Conservation (phyloP, 2,888 invertebrate species). For the Acrocyrtus sp. region DNA sequence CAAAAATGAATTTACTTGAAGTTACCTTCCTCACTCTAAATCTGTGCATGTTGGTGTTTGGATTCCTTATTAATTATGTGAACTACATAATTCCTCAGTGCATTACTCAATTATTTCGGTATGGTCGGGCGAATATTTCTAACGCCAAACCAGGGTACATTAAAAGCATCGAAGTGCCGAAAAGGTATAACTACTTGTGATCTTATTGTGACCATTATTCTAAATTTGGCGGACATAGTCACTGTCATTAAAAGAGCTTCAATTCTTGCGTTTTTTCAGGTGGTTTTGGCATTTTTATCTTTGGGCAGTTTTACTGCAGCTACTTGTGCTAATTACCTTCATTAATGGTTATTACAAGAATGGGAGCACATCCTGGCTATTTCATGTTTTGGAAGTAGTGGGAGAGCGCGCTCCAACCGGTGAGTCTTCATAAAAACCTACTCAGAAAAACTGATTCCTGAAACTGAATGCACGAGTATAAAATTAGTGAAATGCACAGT, state of each 20-base stretch:
- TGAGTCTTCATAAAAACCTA: no score
- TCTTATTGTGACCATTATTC: no score
- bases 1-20: conserved; percentile 29
- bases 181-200: conserved; percentile 70
- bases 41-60: conserved; percentile 19
- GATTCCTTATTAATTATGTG: conserved; percentile 68
- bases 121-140: conserved; percentile 75
- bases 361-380: no score
- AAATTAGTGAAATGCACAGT: no score
- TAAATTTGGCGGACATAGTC: no score
- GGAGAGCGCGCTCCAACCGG: conserved; percentile 69
- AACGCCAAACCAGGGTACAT: conserved; percentile 66
- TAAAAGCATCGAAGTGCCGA: conserved; percentile 69
- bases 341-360: conserved; percentile 69
- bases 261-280: conserved; percentile 64
- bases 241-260: no score
- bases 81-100: conserved; percentile 76
- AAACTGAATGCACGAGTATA: no score
- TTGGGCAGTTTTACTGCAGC: conserved; percentile 73
- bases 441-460: no score
- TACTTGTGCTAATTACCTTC: conserved; percentile 69
- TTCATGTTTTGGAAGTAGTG: conserved; percentile 68
- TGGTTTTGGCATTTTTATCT: conserved; percentile 86
- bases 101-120: conserved; percentile 75
- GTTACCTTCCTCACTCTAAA: conserved; percentile 10